Conservation (phyloP, 1,140 invertebrate species). For the Cephus cinctus region DNA sequence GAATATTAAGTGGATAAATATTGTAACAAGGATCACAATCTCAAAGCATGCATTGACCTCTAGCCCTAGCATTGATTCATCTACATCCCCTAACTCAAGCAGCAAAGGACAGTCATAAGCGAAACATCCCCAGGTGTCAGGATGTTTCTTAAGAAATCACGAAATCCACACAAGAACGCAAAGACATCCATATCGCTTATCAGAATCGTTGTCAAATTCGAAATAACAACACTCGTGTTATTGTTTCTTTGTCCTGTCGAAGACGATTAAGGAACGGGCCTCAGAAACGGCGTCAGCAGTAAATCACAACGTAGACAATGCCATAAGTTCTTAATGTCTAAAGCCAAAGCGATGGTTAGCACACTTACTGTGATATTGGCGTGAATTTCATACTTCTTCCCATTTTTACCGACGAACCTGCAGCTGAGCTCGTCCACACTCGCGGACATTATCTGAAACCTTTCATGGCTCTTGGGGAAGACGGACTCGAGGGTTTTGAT, state of each 20-base stretch:
- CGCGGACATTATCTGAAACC: conserved; percentile 95
- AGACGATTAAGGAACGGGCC: too few relatives aligned
- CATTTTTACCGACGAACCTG: conserved; percentile 92
- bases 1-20: conserved; percentile 7
- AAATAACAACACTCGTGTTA: conserved; percentile 36
- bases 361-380: conserved; percentile 95
- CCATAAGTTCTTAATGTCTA: too few relatives aligned
- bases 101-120: too few relatives aligned
- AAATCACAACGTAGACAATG: neutral
- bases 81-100: too few relatives aligned
- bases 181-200: neutral
- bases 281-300: neutral
- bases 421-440: conserved; percentile 98
- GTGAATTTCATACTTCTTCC: conserved; percentile 94
- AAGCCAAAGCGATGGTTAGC: neutral
- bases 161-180: too few relatives aligned
- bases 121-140: too few relatives aligned
- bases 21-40: conserved; percentile 32
- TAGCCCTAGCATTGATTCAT: conserved; percentile 22
- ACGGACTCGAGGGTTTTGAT: conserved; percentile 93
- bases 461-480: conserved; percentile 93
- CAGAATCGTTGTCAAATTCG: conserved; percentile 21
- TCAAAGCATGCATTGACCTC: conserved; percentile 34
- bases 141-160: too few relatives aligned
- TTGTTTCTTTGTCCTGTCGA: conserved; percentile 45